Base-by-base conservation (phyloP, 1,140 invertebrate species). In the Drusus annulatus region DNA sequence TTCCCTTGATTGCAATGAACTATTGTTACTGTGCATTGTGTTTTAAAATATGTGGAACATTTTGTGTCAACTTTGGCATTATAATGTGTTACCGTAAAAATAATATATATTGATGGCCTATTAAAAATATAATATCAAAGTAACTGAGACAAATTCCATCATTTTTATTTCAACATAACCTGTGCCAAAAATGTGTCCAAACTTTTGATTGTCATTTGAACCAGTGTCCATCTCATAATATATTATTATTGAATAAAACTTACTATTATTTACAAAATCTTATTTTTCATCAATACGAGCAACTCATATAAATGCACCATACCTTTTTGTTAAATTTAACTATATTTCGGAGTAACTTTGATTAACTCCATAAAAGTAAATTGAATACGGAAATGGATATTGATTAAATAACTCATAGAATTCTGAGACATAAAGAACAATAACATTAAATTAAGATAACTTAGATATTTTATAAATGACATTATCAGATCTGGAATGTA, bases 401-500 rank as follows among this genome's bases (percentile, higher is more conserved):
- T 45, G 2, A 45, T 8, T 45, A 45, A 45, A 45, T 45, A 45
- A 60, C 58, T 60, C 8, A 60, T 60, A 68, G 36, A 68, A 17
- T 68, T 31, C 7, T 68, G 63, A 68, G 63, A 68, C 17, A 10
- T 68, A 68, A 21, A 60, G 23, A 60, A 68, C 63, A 68, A 68
- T 68, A 68, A 68, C 31, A 8, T 19, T 36, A n/a, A n/a, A 36
- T 16, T n/a, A 36, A 36, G 31, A 68, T 16, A 68, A 68, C n/a
- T 45, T 68, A 68, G 63, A 68, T 68, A 68, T 68, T 68, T 68
- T 68, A 68, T 68, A 36, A 68, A 68, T n/a, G 19, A 19, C 23
- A 36, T 25, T 68, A 68, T n/a, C 23, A 31, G 28, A 68, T 68
- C 50, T 68, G 31, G 16, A 45, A 68, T 31, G 17, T 36, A 28